Base-by-base conservation (phyloP, 2,888 invertebrate genomes). In the Acleris laterana region DNA sequence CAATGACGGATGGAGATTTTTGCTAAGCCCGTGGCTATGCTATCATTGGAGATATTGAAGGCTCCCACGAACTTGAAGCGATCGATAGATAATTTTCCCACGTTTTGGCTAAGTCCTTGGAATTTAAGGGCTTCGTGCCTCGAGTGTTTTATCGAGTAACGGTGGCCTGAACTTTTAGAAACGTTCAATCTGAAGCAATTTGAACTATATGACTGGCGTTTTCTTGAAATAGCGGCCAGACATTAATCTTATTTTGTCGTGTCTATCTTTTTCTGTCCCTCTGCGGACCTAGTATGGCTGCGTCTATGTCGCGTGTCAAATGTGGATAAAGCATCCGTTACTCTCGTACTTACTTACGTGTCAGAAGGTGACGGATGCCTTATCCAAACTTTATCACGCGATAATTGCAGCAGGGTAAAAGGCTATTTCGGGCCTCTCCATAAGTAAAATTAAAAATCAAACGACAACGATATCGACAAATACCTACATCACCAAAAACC, bases 1-100 rank as follows among this genome's bases (percentile, higher is more conserved):
- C 62, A 59, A 58, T 59, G 52, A 48, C n/a, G 22, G 44, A 53
- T 59, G 52, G 42, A 61, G 46, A 44, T 50, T 58, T 38, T 57
- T 25, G 22, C 25, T 57, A 57, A 46, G 46, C 57, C 57, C 20
- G 56, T 22, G 22, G 22, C 22, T 57, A 16, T 46, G 57, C 46
- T 46, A 57, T 57, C 57, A 11, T 17, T 42, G 20, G 16, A 25
- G 44, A 44, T 57, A 25, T 44, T 44, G 25, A 57, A 20, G 44
- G 19, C 56, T 56, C 44, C 28, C 46, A 5, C 25, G 25, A 57
- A 57, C 46, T 46, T 46, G 11, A 6, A n/a, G 17, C n/a, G 57
- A 57, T 57, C 57, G 57, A 57, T 57, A 46, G n/a, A 17, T 25
- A 57, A 57, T 57, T 44, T 46, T 55, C 57, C 57, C 57, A 46